Percentiles rank a stretch among this genome's conserved stretches.
These are phyloP conservation scores for Drosophila suboccidentalis DNA, from an alignment of 2,888 invertebrate species.

Conservation along the genomic window DNA sequence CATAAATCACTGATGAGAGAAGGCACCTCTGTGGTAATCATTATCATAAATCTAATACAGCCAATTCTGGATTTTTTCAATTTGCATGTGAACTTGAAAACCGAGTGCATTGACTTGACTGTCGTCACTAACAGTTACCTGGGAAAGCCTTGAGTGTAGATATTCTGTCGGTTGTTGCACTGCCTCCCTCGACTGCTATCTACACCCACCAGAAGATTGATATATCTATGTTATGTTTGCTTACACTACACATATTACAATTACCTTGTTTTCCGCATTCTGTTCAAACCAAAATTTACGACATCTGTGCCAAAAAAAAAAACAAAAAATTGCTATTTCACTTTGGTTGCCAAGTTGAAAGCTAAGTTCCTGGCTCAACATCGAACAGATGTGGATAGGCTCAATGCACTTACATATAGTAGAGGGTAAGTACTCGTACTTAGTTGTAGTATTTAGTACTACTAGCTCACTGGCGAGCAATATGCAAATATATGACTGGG, in stretches of 20 bases:
- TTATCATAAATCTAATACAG: conserved; percentile 73
- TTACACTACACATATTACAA: conserved; percentile 28
- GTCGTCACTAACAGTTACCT: conserved; percentile 16
- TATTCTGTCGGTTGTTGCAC: conserved; percentile 62
- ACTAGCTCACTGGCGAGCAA: conserved; percentile 33
- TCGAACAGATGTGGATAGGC: conserved; percentile 41
- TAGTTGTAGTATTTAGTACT: conserved; percentile 33
- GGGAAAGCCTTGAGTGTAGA: conserved; percentile 45
- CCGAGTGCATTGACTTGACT: conserved; percentile 66
- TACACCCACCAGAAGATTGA: conserved; percentile 40
- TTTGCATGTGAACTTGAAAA: conserved; percentile 76
- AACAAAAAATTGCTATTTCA: conserved; percentile 6
- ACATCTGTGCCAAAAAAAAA: conserved; percentile 50
- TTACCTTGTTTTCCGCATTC: conserved; percentile 57
- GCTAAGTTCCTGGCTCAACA: conserved; percentile 30
- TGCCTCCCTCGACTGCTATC: conserved; percentile 36
- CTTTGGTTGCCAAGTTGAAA: conserved; percentile 8
- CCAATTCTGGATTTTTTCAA: conserved; percentile 67
- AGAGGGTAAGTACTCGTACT: conserved; percentile 39
- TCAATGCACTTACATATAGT: conserved; percentile 4
- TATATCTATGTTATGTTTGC: conserved; percentile 32
- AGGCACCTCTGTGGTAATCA: conserved; percentile 19
- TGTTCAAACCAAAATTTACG: conserved; percentile 48
- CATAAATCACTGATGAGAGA: conserved; percentile 59
- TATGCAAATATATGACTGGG: conserved; percentile 68